phyloP scores from a whole-genome alignment of 2,113 vertebrate species.

The Pao palembangensis region DNA sequence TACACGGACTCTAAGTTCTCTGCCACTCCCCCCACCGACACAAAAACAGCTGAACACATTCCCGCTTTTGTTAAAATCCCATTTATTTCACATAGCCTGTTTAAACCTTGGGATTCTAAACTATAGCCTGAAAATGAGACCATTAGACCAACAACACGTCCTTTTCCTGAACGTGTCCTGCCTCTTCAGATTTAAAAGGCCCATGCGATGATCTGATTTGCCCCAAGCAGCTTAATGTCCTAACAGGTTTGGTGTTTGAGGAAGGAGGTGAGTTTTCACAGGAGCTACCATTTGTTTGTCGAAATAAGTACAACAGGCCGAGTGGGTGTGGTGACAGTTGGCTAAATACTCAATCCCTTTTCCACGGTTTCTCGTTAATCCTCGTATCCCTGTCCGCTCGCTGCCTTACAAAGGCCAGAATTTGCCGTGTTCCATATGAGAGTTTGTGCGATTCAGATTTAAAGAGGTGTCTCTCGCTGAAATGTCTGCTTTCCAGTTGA shows the following conservation, averaged over 20 bases:
- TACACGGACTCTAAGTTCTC: constrained; percentile 73
- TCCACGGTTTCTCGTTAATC: constrained; percentile 44
- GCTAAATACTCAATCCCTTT: constrained; percentile 59
- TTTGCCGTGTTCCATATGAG: background rate
- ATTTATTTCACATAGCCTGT: background rate
- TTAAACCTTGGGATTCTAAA: background rate
- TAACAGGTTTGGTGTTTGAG: constrained; percentile 72
- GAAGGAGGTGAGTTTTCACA: constrained; percentile 63
- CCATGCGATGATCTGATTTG: constrained; percentile 66
- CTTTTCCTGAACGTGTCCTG: background rate
- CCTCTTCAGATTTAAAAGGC: constrained; percentile 54
- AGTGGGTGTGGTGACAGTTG: constrained; percentile 63
- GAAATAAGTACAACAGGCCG: constrained; percentile 63
- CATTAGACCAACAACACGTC: background rate
- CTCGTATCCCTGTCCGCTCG: constrained; percentile 34
- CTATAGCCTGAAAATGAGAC: background rate
- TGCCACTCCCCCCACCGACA: background rate
- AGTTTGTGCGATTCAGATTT: constrained; percentile 52
- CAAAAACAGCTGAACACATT: background rate
- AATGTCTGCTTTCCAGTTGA: constrained; percentile 22
- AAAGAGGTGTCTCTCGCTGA: background rate
- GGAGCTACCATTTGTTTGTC: constrained; percentile 63
- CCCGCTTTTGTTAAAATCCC: background rate
- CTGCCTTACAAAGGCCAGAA: constrained; percentile 8
- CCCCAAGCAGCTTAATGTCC: constrained; percentile 56